Evolutionary conservation across 2,888 invertebrate genomes (phyloP).

Genomic region (Dryocosmus kuriphilus): DNA sequence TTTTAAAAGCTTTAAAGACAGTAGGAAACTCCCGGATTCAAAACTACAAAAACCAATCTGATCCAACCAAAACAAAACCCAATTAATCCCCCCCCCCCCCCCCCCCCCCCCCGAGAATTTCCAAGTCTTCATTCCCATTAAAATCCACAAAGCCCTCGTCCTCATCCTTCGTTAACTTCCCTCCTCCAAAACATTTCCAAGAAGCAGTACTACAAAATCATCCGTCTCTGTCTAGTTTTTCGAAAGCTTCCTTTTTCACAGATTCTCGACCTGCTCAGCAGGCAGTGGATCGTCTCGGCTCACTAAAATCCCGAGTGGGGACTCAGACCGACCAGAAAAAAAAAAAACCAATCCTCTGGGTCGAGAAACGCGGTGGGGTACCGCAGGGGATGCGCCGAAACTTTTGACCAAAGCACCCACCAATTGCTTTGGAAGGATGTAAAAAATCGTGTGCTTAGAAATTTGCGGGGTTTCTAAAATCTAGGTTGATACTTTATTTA

Average conservation of each 20-base stretch:
- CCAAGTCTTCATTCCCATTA: neutral
- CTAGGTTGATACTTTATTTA: no score
- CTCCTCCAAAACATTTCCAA: conserved; percentile 20
- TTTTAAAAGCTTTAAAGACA: neutral
- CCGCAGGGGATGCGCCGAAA: conserved; percentile 12
- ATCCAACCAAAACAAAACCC: conserved; percentile 22
- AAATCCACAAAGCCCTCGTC: conserved; percentile 17
- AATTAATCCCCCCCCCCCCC: conserved; percentile 2
- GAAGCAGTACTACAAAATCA: conserved; percentile 18
- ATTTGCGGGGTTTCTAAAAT: conserved; percentile 35
- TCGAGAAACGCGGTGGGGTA: conserved; percentile 13
- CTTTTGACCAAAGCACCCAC: conserved; percentile 10
- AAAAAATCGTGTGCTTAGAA: conserved; percentile 34
- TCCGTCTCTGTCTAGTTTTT: conserved; percentile 36
- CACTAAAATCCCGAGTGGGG: conserved; percentile 18
- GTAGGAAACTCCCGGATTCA: neutral
- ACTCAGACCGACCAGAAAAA: neutral
- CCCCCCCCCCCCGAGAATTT: neutral
- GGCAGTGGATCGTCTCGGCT: conserved; percentile 24
- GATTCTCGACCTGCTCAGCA: conserved; percentile 32
- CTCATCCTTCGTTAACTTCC: conserved; percentile 33
- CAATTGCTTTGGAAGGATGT: no score
- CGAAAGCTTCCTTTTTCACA: conserved; percentile 11
- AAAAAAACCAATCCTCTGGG: conserved; percentile 16
- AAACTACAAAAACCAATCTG: conserved; percentile 24